Percentiles rank a stretch among this genome's conserved stretches.
phyloP scores from a whole-genome alignment of 2,888 invertebrate species.

The Drosophila differens region DNA sequence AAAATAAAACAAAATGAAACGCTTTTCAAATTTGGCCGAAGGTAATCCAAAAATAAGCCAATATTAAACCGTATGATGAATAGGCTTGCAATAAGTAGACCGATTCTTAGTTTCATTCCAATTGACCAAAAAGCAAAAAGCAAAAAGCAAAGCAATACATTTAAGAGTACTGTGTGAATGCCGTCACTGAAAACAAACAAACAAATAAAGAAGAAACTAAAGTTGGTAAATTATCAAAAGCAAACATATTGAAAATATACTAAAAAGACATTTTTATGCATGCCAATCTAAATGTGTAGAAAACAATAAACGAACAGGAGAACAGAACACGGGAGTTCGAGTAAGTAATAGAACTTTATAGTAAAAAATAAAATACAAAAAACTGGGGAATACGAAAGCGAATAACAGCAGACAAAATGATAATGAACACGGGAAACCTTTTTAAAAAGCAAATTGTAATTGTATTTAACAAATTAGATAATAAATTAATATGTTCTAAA shows the following conservation, averaged over 20 bases:
- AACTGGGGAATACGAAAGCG: constrained; percentile 24
- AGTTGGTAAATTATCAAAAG: constrained; percentile 44
- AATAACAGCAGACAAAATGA: constrained; percentile 19
- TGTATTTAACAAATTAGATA: constrained; percentile 76
- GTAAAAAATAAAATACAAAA: constrained; percentile 15
- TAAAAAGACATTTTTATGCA: constrained; percentile 69
- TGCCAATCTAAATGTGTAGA: constrained; percentile 79
- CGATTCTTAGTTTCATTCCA: constrained; percentile 31
- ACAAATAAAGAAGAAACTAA: constrained; percentile 1
- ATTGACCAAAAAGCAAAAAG: constrained; percentile 45
- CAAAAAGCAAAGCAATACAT: constrained; percentile 37
- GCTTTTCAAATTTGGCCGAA: background rate
- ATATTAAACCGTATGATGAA: constrained; percentile 6
- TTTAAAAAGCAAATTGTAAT: constrained; percentile 69
- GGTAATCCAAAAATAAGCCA: constrained; percentile 4
- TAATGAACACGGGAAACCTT: constrained; percentile 53
- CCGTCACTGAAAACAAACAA: constrained; percentile 11
- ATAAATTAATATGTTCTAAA: constrained; percentile 77
- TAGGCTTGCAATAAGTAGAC: constrained; percentile 13
- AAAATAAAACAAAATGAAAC: background rate
- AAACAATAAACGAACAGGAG: constrained; percentile 53
- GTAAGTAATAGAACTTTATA: constrained; percentile 43
- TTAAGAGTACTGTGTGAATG: constrained; percentile 32
- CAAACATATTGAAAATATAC: constrained; percentile 46
- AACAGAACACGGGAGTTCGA: constrained; percentile 13